These are phyloP conservation scores for Drosophila hydei DNA, from an alignment of 1,140 invertebrate genomes.

Conservation along the genomic window DNA sequence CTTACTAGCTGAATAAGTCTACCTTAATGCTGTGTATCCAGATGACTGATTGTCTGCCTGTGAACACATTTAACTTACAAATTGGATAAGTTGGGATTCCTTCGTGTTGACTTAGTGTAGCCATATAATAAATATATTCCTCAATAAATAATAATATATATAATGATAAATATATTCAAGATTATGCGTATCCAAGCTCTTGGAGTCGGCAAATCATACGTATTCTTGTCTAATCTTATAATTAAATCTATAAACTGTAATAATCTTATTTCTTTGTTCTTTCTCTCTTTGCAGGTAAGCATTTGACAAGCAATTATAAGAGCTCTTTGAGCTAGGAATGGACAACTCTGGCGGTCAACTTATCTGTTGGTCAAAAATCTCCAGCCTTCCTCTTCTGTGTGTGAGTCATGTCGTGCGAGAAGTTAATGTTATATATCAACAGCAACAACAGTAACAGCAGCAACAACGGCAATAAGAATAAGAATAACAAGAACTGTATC, in stretches of 20 bases:
- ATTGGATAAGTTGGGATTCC: too few species aligned
- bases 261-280: slow-evolving; percentile 6
- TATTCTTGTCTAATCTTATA: not conserved
- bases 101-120: too few species aligned
- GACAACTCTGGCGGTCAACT: not conserved
- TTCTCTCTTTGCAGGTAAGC: slow-evolving; percentile 33
- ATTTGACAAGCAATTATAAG: slow-evolving; percentile 12
- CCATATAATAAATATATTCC: too few species aligned
- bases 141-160: too few species aligned
- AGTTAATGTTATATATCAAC: slow-evolving; percentile 13
- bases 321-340: not conserved
- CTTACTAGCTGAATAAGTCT: too few species aligned
- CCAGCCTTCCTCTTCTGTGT: not conserved
- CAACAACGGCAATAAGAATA: not conserved
- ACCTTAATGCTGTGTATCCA: too few species aligned
- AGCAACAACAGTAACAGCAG: not conserved
- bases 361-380: slow-evolving; percentile 28
- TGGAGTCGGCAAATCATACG: too few species aligned
- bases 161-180: too few species aligned
- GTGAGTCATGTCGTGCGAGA: slow-evolving; percentile 29
- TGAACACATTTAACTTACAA: too few species aligned
- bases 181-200: too few species aligned
- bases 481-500: slow-evolving; percentile 15
- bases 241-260: not conserved
- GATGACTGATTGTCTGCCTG: too few species aligned